Percentiles rank a stretch among this genome's conserved stretches.
These are phyloP conservation scores for Hoplias malabaricus DNA, from an alignment of 2,113 vertebrate genomes.

Conservation along the genomic window DNA sequence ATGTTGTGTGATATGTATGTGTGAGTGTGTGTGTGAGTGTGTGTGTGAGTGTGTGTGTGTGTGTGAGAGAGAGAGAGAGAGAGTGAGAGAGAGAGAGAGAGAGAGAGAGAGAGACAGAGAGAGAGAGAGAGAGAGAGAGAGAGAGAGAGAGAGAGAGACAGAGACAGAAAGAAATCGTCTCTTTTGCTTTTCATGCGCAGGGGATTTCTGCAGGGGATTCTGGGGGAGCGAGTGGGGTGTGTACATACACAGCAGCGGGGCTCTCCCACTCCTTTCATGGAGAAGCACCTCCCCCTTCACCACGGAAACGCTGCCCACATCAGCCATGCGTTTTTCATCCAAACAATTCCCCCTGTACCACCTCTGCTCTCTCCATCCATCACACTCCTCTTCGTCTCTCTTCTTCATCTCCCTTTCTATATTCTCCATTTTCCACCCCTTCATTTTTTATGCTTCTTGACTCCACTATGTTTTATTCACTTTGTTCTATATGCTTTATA, in stretches of 20 bases:
- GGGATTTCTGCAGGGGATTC: conserved; percentile 56
- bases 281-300: conserved; percentile 18
- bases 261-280: conserved; percentile 55
- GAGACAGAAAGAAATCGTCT: conserved; percentile 40
- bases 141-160: background rate
- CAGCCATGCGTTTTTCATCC: conserved; percentile 6
- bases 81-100: background rate
- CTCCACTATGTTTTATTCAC: no score
- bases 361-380: conserved; percentile 47
- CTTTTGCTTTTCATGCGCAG: conserved; percentile 63
- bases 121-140: conserved; percentile 34
- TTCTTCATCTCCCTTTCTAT: conserved; percentile 3
- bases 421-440: background rate
- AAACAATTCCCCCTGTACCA: background rate
- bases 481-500: no score
- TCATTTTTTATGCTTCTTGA: background rate
- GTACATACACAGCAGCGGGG: conserved; percentile 43
- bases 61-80: conserved; percentile 30
- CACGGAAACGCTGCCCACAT: background rate
- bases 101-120: background rate
- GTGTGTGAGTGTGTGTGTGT: background rate
- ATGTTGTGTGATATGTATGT: background rate
- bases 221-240: conserved; percentile 47
- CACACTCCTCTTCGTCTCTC: background rate
- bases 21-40: conserved; percentile 26